phyloP scores from a whole-genome alignment of 1,140 invertebrate genomes.

The Leptonema lineaticorne region DNA sequence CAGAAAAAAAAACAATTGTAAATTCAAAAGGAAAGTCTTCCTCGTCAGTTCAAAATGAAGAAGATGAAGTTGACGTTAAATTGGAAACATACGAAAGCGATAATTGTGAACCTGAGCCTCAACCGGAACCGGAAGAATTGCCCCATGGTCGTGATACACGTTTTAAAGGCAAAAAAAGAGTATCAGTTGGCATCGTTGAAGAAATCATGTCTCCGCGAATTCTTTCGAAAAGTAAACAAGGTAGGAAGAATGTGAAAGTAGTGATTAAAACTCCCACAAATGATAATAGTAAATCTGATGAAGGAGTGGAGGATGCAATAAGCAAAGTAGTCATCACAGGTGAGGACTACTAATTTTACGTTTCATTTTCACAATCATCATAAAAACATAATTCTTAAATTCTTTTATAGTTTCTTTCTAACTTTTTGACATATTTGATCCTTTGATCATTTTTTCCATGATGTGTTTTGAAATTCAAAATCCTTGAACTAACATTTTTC shows the following conservation, averaged over 20 bases:
- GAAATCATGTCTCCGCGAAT: conserved; percentile 23
- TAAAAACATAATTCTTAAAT: no score
- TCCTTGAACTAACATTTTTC: no score
- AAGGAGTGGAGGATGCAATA: conserved; percentile 4
- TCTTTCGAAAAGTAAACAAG: conserved; percentile 31
- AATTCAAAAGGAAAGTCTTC: conserved; percentile 44
- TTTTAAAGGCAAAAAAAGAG: conserved; percentile 57
- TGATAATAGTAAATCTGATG: background rate
- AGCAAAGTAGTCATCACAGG: conserved; percentile 29
- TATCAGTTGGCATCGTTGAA: conserved; percentile 49
- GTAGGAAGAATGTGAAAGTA: conserved; percentile 29
- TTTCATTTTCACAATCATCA: no score
- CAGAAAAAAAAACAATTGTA: conserved; percentile 49
- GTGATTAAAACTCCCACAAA: conserved; percentile 14
- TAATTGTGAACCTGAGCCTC: conserved; percentile 21
- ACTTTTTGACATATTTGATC: no score
- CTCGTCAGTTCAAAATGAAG: conserved; percentile 52
- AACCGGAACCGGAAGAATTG: background rate
- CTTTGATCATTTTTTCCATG: no score
- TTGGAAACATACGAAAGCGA: conserved; percentile 32
- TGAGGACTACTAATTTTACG: background rate
- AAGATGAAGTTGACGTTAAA: conserved; percentile 40
- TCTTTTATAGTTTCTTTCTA: no score
- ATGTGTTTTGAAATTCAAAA: no score
- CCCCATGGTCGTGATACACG: conserved; percentile 46